phyloP scores from a whole-genome alignment of 2,797 vertebrate genomes.

The Onychomys leucogaster region DNA sequence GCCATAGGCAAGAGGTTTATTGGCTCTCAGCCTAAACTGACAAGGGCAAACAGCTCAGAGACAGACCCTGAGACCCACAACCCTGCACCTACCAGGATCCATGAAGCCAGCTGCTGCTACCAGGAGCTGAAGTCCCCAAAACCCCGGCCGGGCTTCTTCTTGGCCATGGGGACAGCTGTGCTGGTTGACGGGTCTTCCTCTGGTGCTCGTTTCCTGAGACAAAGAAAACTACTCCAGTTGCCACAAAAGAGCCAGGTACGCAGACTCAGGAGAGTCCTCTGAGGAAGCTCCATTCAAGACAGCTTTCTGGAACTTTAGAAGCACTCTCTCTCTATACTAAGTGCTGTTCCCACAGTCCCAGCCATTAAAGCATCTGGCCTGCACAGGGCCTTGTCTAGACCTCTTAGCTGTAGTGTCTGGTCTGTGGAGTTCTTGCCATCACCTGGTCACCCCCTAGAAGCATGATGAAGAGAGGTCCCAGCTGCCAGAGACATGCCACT shows the following conservation, averaged over 20 bases:
- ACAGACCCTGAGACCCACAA: background rate
- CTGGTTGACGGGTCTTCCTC: slow-evolving; percentile 93
- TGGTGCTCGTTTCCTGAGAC: slow-evolving; percentile 90
- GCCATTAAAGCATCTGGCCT: background rate
- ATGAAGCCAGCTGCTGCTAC: slow-evolving; percentile 86
- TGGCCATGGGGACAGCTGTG: slow-evolving; percentile 85
- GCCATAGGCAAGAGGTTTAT: background rate
- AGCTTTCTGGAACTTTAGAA: background rate
- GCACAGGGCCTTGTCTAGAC: background rate
- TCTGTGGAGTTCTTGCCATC: background rate
- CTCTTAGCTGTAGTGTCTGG: background rate
- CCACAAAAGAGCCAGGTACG: rapidly evolving
- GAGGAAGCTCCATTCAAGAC: background rate
- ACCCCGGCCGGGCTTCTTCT: slow-evolving; percentile 90
- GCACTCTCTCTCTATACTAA: rapidly evolving
- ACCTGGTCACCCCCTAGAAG: background rate
- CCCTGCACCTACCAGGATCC: background rate
- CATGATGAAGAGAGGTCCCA: background rate
- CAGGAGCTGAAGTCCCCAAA: slow-evolving; percentile 98
- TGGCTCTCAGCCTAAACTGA: background rate
- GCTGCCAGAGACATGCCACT: background rate
- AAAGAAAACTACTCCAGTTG: background rate
- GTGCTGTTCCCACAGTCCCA: background rate
- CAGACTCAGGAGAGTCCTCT: background rate
- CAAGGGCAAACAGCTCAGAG: background rate